A percentile compares a stretch with the other conserved stretches of the same genome.
Evolutionary conservation across 2,797 vertebrate species (phyloP).

Genomic region (Bradypodion ventrale): DNA sequence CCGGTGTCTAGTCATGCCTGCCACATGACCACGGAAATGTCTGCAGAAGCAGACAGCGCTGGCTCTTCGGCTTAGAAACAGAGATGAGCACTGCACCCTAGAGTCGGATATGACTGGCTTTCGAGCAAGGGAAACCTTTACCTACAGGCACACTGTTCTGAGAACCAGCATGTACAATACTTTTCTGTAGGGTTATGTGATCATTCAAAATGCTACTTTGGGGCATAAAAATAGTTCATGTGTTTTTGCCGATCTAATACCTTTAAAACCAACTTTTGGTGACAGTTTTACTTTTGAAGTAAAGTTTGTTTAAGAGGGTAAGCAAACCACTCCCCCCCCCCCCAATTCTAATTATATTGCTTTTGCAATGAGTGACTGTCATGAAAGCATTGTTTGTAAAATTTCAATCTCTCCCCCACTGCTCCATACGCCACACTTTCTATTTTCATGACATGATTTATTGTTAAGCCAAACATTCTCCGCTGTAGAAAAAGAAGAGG

Average conservation of each 20-base stretch:
- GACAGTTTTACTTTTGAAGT: conserved; percentile 17
- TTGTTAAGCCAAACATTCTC: conserved; percentile 52
- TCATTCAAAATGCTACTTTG: background rate
- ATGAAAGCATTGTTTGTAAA: conserved; percentile 34
- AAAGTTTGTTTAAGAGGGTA: conserved; percentile 16
- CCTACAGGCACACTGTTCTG: background rate
- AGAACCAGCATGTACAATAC: background rate
- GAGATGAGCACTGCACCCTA: too few species aligned
- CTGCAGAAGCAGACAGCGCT: too few species aligned
- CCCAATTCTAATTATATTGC: conserved; percentile 33
- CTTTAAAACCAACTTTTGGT: background rate
- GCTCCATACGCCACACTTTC: conserved; percentile 37
- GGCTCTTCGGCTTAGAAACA: too few species aligned
- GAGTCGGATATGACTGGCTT: too few species aligned
- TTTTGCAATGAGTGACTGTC: conserved; percentile 12
- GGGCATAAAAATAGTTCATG: background rate
- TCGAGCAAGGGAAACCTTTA: too few species aligned
- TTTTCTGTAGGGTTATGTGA: background rate
- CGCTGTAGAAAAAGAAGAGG: conserved; percentile 53
- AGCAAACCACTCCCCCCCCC: background rate
- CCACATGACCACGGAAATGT: too few species aligned
- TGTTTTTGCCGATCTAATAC: background rate
- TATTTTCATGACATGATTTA: conserved; percentile 51
- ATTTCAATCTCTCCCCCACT: conserved; percentile 46
- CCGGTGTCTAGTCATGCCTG: too few species aligned